phyloP scores from a whole-genome alignment of 2,797 vertebrate genomes.

The Falco novaeseelandiae region DNA sequence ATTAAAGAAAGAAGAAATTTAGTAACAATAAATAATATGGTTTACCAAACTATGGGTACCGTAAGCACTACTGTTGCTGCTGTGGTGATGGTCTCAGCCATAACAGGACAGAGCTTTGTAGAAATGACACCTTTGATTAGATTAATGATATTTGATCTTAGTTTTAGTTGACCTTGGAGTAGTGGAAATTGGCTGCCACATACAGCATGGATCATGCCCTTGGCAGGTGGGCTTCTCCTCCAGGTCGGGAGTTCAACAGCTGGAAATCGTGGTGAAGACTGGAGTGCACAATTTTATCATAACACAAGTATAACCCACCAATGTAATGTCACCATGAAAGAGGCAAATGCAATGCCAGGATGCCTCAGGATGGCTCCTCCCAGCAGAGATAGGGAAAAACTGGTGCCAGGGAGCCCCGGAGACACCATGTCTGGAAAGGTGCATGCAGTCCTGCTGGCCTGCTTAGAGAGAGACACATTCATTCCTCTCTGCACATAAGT shows the following conservation, averaged over 20 bases:
- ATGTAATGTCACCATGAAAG: background rate
- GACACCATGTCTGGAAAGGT: background rate
- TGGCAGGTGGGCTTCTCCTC: background rate
- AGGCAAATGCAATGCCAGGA: background rate
- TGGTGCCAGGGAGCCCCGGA: background rate
- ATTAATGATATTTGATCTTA: background rate
- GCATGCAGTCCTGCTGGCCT: background rate
- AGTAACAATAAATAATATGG: background rate
- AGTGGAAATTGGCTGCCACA: background rate
- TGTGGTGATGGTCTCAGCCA: background rate
- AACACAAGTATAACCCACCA: background rate
- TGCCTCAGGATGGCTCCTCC: background rate
- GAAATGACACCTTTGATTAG: background rate
- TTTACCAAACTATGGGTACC: background rate
- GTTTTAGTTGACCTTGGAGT: background rate
- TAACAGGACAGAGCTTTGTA: background rate
- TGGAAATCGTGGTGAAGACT: background rate
- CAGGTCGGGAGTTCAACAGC: background rate
- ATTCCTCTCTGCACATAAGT: background rate
- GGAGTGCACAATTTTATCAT: background rate
- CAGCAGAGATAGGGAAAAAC: background rate
- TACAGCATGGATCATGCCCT: background rate
- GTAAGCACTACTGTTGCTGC: background rate
- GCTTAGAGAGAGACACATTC: background rate
- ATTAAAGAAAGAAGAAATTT: background rate